Base-by-base conservation (phyloP, 2,888 invertebrate genomes). In the Artemia sinica region DNA sequence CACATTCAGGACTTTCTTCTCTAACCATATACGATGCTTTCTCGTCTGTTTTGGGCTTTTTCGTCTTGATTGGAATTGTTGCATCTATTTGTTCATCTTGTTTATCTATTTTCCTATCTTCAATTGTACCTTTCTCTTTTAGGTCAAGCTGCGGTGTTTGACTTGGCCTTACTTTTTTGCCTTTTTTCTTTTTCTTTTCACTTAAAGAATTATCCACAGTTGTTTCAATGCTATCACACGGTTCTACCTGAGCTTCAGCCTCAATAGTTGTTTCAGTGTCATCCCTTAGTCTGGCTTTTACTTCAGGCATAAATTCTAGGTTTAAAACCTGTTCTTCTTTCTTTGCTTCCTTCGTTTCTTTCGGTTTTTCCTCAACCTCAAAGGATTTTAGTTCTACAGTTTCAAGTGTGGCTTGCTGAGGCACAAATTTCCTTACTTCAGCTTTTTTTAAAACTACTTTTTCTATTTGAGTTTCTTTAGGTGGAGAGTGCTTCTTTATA, bases 51-150 rank as follows among this genome's bases (percentile, higher is more conserved):
- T 80, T 80, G 7, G 77, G 80, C 73, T 77, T 82, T 71, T 80
- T 79, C 81, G 81, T 80, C 74, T 81, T 85, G 8, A 84, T 76
- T 6, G 82, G 79, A 71, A 82, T 81, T 74, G 83, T 82, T 74
- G 81, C 81, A 69, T 65, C 70, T 67, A 9, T 41, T 41, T 41
- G 41, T 41, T 41, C 41, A 41, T 41, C 41, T 41, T 41, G 41
- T 41, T 41, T 41, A 5, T 41, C 41, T 41, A 41, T 41, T 41
- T 41, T 41, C 41, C 3, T 5, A 0, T 41, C 5, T 41, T 41
- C 41, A 41, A 5, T 41, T 41, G 41, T 41, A 4, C 41, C 41
- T 41, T 41, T 41, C 41, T 41, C 41, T 41, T 41, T 41, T 41
- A 41, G 41, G 6, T 41, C 41, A 41, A 41, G 41, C 41, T 41